Conservation (phyloP, 2,797 vertebrate species). For the Alosa sapidissima region DNA sequence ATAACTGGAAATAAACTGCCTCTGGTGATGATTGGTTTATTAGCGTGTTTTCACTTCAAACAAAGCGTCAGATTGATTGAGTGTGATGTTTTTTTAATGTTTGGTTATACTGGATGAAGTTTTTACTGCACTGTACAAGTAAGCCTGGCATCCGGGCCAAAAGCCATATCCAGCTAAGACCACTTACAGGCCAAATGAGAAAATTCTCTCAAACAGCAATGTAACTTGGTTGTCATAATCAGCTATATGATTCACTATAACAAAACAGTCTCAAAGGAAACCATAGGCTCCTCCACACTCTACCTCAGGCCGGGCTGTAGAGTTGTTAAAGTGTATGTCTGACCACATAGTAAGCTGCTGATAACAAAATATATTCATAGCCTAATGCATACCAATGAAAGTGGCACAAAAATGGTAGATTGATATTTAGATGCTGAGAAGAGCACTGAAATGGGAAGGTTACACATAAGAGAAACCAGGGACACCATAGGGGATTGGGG, state of each 20-base stretch:
- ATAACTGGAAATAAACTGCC: neutral
- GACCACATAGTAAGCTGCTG: neutral
- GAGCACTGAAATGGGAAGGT: too few species aligned
- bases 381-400: too few species aligned
- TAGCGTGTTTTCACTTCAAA: neutral
- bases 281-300: neutral
- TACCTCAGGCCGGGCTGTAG: neutral
- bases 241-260: neutral
- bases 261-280: neutral
- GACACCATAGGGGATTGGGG: too few species aligned
- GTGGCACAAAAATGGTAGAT: too few species aligned
- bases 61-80: conserved; percentile 1
- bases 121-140: neutral
- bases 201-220: neutral
- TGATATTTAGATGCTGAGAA: too few species aligned
- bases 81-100: neutral
- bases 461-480: too few species aligned
- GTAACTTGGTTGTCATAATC: neutral
- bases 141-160: neutral
- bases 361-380: too few species aligned
- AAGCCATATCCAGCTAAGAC: neutral
- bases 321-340: neutral
- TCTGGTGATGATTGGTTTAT: neutral
- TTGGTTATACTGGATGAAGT: neutral
- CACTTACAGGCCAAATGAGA: neutral